phyloP scores from a whole-genome alignment of 2,797 vertebrate species.

The Micropoecilia bifurca region DNA sequence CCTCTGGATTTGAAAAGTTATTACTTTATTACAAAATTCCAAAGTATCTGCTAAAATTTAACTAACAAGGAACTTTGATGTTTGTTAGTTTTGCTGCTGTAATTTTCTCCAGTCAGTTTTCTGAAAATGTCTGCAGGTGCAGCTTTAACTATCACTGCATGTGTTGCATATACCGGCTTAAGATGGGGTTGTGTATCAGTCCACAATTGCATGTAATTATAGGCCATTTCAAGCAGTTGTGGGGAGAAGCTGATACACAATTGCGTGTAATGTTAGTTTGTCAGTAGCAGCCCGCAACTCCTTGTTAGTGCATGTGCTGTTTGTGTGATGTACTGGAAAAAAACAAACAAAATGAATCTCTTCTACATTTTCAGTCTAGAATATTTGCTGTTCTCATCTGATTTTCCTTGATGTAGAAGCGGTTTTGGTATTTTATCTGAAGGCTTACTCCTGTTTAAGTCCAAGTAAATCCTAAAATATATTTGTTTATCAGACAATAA shows the following conservation, averaged over 20 bases:
- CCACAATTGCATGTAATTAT: not conserved
- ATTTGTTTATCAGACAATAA: not conserved
- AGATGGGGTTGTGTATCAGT: slow-evolving; percentile 2
- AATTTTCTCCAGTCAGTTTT: not conserved
- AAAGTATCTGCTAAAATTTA: not conserved
- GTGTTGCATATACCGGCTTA: slow-evolving; percentile 6
- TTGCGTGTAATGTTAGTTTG: not conserved
- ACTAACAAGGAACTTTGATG: not conserved
- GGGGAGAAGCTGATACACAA: not conserved
- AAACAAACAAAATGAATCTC: not conserved
- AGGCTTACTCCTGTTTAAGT: not conserved
- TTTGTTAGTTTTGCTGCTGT: not conserved
- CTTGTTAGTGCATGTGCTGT: slow-evolving; percentile 6
- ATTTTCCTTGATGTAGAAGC: not conserved
- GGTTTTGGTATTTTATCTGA: slow-evolving; percentile 1
- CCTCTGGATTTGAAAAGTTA: not conserved
- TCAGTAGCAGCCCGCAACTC: not conserved
- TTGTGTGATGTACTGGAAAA: not conserved
- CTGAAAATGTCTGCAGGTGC: slow-evolving; percentile 22
- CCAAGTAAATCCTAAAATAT: not conserved
- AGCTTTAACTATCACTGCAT: slow-evolving; percentile 24
- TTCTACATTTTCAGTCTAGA: not conserved
- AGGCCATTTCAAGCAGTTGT: not conserved
- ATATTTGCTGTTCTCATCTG: not conserved
- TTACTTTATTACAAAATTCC: not conserved